Conservation (phyloP, 2,113 vertebrate species). For the Oreocharis arfaki region DNA sequence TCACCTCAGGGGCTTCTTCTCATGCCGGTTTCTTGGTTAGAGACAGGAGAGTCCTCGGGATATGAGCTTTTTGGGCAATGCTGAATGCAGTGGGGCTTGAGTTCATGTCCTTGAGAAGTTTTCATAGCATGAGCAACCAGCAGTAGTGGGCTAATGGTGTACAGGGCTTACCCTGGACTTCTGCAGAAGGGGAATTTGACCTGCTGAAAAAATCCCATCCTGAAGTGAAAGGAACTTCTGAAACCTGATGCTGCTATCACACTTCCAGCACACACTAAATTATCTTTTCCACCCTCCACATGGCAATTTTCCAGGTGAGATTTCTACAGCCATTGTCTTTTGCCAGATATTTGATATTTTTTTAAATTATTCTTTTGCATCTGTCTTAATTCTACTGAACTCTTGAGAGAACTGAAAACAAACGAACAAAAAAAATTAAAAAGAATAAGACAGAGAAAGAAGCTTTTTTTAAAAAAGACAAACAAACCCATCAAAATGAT, state of each 20-base stretch:
- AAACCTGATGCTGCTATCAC: neutral
- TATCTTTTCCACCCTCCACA: neutral
- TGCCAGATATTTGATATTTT: neutral
- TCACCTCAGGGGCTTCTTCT: neutral
- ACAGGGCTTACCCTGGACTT: neutral
- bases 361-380: neutral
- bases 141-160: rapidly evolving
- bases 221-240: neutral
- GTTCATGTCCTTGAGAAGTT: neutral
- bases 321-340: neutral
- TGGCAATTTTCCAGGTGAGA: neutral
- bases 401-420: neutral
- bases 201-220: neutral
- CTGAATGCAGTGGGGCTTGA: neutral
- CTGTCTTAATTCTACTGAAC: neutral
- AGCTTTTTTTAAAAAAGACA: neutral
- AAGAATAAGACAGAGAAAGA: neutral
- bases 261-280: neutral
- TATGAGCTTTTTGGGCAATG: neutral
- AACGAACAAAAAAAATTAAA: neutral
- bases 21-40: neutral
- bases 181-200: neutral
- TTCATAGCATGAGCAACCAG: neutral
- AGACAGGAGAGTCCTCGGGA: rapidly evolving
- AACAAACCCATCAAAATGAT: constrained; percentile 64